These are phyloP conservation scores for Labrus mixtus DNA, from an alignment of 2,113 vertebrate genomes.

Conservation along the genomic window DNA sequence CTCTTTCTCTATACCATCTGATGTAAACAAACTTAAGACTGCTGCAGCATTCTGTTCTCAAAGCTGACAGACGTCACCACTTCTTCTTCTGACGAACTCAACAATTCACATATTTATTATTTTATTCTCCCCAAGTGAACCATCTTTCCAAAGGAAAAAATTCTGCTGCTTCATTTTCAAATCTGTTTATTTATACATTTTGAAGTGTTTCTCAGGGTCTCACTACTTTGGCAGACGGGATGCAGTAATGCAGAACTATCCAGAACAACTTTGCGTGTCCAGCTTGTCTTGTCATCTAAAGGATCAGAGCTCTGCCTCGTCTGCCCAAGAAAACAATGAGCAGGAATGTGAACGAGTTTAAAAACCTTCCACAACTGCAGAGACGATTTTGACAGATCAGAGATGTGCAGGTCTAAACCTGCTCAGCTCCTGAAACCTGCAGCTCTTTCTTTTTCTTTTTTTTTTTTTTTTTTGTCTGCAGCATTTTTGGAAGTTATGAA, in stretches of 20 bases:
- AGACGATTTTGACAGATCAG: neutral
- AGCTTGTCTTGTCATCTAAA: fast-evolving
- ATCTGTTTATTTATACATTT: neutral
- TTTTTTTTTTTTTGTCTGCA: neutral
- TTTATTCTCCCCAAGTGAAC: neutral
- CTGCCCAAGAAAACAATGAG: neutral
- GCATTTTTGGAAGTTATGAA: neutral
- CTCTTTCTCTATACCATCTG: too few species aligned
- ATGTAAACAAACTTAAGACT: neutral
- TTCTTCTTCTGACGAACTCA: neutral
- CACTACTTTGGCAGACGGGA: neutral
- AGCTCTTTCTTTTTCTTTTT: neutral
- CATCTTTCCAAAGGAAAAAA: neutral
- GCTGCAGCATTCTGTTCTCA: too few species aligned
- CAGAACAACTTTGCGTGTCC: neutral
- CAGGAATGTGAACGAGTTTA: conserved; percentile 12
- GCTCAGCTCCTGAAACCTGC: neutral
- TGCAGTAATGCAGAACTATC: neutral
- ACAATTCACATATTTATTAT: neutral
- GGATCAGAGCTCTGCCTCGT: neutral
- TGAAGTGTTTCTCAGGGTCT: neutral
- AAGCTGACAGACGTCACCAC: neutral
- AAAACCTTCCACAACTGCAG: neutral
- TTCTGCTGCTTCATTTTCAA: neutral
- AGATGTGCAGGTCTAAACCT: conserved; percentile 12